Percentiles rank a stretch among this genome's conserved stretches.
Evolutionary conservation across 2,888 invertebrate genomes (phyloP).

Genomic region (Polyommatus icarus): DNA sequence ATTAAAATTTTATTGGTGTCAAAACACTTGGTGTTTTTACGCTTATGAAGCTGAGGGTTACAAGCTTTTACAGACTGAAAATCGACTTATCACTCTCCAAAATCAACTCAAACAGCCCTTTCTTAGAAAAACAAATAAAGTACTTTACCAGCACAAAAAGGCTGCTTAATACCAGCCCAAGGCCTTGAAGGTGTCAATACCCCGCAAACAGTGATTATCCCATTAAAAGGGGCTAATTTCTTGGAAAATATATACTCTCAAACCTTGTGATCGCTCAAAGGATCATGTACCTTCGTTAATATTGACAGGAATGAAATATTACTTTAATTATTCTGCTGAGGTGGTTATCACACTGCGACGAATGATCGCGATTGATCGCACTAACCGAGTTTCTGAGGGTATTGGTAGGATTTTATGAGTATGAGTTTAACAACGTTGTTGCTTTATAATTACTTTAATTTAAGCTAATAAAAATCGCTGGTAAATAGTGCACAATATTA

Average conservation of each 20-base stretch:
- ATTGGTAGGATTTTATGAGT: too few species aligned
- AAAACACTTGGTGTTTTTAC: too few species aligned
- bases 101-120: not conserved
- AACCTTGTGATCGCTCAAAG: not conserved
- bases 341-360: not conserved
- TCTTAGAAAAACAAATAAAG: not conserved
- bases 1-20: too few species aligned
- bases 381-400: not conserved
- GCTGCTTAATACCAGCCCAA: not conserved
- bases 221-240: slow-evolving; percentile 10
- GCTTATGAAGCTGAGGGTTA: too few species aligned
- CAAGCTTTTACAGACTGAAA: too few species aligned
- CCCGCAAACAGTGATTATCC: not conserved
- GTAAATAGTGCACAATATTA: too few species aligned
- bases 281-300: slow-evolving; percentile 28
- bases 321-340: slow-evolving; percentile 21
- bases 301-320: slow-evolving; percentile 23
- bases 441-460: too few species aligned
- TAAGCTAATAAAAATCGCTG: too few species aligned
- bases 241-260: not conserved
- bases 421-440: not conserved
- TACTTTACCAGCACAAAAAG: not conserved
- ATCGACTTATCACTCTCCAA: too few species aligned
- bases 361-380: not conserved
- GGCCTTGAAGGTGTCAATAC: not conserved